phyloP scores from a whole-genome alignment of 2,888 invertebrate species.

The Agriopis marginaria region DNA sequence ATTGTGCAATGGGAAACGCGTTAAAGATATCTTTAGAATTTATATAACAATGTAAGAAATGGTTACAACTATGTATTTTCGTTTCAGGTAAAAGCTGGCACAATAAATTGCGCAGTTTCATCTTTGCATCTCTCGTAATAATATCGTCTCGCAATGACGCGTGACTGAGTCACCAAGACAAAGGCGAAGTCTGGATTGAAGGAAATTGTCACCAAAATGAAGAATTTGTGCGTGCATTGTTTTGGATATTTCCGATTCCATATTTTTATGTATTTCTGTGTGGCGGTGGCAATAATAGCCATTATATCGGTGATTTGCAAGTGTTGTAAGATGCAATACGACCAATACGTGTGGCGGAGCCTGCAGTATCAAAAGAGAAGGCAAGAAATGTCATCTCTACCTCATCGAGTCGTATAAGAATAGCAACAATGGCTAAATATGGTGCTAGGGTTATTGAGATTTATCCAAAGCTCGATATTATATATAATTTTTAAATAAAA shows the following conservation, averaged over 20 bases:
- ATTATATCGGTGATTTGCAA: slow-evolving; percentile 12
- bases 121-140: neutral
- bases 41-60: slow-evolving; percentile 19
- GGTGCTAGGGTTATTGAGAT: neutral
- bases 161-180: slow-evolving; percentile 14
- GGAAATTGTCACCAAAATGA: slow-evolving; percentile 24
- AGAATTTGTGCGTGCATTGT: slow-evolving; percentile 37
- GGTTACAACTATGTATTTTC: slow-evolving; percentile 13
- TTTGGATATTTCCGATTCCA: slow-evolving; percentile 14
- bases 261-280: slow-evolving; percentile 33
- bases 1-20: slow-evolving; percentile 15
- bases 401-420: neutral
- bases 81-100: slow-evolving; percentile 30
- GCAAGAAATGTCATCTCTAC: neutral
- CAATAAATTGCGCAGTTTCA: slow-evolving; percentile 18
- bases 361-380: neutral
- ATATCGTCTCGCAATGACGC: slow-evolving; percentile 11
- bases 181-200: slow-evolving; percentile 4
- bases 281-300: neutral
- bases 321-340: slow-evolving; percentile 10
- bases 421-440: neutral
- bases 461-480: neutral
- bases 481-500: too few species aligned
- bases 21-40: slow-evolving; percentile 18
- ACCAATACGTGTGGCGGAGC: neutral